These are phyloP conservation scores for Chymomyza caudatula DNA, from an alignment of 2,888 invertebrate genomes.

Conservation along the genomic window DNA sequence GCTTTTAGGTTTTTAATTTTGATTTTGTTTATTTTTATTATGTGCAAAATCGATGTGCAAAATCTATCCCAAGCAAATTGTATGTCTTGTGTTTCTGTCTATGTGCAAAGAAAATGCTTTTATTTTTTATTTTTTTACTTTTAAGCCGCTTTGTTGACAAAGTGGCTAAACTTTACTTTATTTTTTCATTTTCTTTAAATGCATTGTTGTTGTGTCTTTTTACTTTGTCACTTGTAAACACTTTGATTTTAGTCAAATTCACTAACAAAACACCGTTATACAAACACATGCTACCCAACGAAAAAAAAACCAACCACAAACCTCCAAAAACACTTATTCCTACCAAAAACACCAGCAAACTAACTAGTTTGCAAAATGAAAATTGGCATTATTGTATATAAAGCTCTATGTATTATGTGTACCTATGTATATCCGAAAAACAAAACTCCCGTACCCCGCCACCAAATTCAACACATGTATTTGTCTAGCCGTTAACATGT, in stretches of 20 bases:
- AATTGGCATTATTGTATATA: background rate
- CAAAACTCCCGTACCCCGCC: background rate
- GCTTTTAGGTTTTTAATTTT: conserved; percentile 10
- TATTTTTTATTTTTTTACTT: conserved; percentile 13
- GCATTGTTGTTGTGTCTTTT: background rate
- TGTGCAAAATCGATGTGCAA: conserved; percentile 37
- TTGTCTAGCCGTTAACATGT: conserved; percentile 33
- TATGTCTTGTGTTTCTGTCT: conserved; percentile 51
- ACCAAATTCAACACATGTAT: conserved; percentile 11
- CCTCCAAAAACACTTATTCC: background rate
- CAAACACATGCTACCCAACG: conserved; percentile 29
- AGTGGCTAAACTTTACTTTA: conserved; percentile 18
- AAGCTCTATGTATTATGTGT: conserved; percentile 16
- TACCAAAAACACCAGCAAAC: background rate
- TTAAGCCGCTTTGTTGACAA: conserved; percentile 26
- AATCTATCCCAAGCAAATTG: conserved; percentile 14
- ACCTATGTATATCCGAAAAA: conserved; percentile 16
- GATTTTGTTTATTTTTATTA: conserved; percentile 18
- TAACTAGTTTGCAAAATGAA: background rate
- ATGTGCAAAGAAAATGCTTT: conserved; percentile 33
- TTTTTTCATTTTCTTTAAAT: conserved; percentile 10
- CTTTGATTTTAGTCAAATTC: background rate
- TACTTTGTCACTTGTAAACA: background rate
- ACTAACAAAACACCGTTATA: conserved; percentile 9
- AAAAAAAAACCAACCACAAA: conserved; percentile 12